Evolutionary conservation across 2,113 vertebrate genomes (phyloP), one percentile per base, ranked within the genome.

Genomic region (Kryptolebias marmoratus): DNA sequence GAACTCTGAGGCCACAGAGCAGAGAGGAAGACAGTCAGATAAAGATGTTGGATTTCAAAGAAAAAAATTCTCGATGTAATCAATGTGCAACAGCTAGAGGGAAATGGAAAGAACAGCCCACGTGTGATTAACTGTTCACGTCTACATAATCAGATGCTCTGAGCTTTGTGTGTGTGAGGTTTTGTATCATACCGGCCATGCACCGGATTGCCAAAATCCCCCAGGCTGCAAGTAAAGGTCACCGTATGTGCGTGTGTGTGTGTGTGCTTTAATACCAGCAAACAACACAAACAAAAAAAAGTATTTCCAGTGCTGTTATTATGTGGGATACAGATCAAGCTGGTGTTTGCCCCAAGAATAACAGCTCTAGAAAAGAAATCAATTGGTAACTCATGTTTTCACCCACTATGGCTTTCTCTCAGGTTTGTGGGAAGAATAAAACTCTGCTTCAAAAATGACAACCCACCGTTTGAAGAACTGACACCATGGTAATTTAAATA

Each of bases 141-240:
- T 88, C 87, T 82, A 85, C 76, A 86, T 90, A 82, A 90, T 88
- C 86, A 84, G 81, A 89, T 83, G 88, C 86, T 88, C 82, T 77
- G 55, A 88, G 79, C 79, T 87, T 68, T 76, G 73, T 82, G 75
- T 77, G 65, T 85, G 79, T 63, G 64, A 75, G 82, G 60, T 64
- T 73, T 50, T 79, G 72, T 66, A 79, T 88, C 82, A 89, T 70
- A 75, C 64, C 4, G 84, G 83, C 82, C 91, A 84, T 84, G 80
- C 84, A 85, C 79, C 66, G 67, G 62, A 85, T 84, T 84, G 78
- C 86, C 77, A 89, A 91, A 92, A 92, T 90, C 87, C 91, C 92
- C 88, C 90, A 87, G 86, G 86, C 85, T 88, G 87, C 87, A 84
- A 87, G 73, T 67, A 91, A 92, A 93, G 86, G 88, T 92, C 86